These are phyloP conservation scores for Etheostoma cragini DNA, from an alignment of 2,113 vertebrate genomes.

Conservation along the genomic window DNA sequence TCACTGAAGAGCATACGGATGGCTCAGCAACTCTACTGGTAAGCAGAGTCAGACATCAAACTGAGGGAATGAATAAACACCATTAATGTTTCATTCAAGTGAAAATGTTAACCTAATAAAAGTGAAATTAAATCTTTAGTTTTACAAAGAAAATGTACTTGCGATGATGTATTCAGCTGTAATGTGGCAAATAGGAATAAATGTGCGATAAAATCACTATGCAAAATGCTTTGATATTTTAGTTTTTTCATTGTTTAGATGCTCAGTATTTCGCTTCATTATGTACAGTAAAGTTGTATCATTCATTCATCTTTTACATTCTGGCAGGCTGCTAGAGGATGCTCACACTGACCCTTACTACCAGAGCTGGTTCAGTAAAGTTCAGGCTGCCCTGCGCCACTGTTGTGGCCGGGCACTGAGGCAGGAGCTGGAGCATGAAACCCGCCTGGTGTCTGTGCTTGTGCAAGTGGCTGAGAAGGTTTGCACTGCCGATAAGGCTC, in stretches of 20 bases:
- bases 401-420: slow-evolving; percentile 90
- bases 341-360: slow-evolving; percentile 88
- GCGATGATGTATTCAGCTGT: background rate
- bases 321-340: slow-evolving; percentile 90
- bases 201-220: too few relatives aligned
- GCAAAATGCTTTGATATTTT: background rate
- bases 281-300: background rate
- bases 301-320: background rate
- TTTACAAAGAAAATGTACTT: background rate
- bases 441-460: slow-evolving; percentile 85
- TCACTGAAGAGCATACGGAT: slow-evolving; percentile 86
- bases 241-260: background rate
- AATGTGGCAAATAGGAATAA: background rate
- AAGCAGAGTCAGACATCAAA: slow-evolving; percentile 52
- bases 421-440: slow-evolving; percentile 90
- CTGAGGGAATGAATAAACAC: background rate
- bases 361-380: slow-evolving; percentile 91
- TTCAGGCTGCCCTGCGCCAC: slow-evolving; percentile 89
- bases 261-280: background rate
- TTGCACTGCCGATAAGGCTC: slow-evolving; percentile 81
- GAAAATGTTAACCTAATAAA: background rate
- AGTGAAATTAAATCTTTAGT: background rate
- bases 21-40: slow-evolving; percentile 90
- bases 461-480: slow-evolving; percentile 88
- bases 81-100: background rate